Percentiles rank a stretch among this genome's conserved stretches.
These are phyloP conservation scores for Zaprionus lachaisei DNA, from an alignment of 1,140 invertebrate genomes.

Conservation along the genomic window DNA sequence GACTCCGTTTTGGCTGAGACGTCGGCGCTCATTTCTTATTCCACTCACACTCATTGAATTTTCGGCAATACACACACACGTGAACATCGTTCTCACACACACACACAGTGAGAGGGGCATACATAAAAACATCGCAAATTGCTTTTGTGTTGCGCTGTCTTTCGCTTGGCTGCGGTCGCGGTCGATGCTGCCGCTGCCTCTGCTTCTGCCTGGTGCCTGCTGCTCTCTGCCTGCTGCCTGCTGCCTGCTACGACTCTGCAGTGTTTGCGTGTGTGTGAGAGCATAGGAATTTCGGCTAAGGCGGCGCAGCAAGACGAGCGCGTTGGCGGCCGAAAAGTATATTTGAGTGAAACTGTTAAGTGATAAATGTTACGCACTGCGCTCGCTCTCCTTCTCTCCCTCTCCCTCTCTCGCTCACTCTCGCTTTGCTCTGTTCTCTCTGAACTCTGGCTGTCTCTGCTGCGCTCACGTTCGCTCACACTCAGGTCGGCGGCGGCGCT, in stretches of 20 bases:
- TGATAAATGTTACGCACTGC: constrained; percentile 47
- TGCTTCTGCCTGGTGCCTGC: constrained; percentile 13
- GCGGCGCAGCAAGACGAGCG: constrained; percentile 31
- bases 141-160: constrained; percentile 35
- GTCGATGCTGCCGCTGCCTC: constrained; percentile 20
- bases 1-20: constrained; percentile 7
- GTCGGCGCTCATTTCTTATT: constrained; percentile 30
- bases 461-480: background rate
- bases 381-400: constrained; percentile 12
- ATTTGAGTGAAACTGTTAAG: constrained; percentile 63
- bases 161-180: constrained; percentile 39
- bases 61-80: constrained; percentile 41
- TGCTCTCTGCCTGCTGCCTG: background rate
- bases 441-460: constrained; percentile 6
- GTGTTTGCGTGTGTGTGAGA: constrained; percentile 21
- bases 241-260: background rate
- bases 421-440: constrained; percentile 8
- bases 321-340: constrained; percentile 43
- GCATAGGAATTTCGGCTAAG: constrained; percentile 68
- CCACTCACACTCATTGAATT: constrained; percentile 50
- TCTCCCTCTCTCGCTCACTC: background rate
- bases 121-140: constrained; percentile 41
- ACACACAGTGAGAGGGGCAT: background rate
- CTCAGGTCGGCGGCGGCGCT: background rate
- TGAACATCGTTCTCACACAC: constrained; percentile 11